phyloP scores from a whole-genome alignment of 2,113 vertebrate genomes.

The Thamnophis sirtalis region DNA sequence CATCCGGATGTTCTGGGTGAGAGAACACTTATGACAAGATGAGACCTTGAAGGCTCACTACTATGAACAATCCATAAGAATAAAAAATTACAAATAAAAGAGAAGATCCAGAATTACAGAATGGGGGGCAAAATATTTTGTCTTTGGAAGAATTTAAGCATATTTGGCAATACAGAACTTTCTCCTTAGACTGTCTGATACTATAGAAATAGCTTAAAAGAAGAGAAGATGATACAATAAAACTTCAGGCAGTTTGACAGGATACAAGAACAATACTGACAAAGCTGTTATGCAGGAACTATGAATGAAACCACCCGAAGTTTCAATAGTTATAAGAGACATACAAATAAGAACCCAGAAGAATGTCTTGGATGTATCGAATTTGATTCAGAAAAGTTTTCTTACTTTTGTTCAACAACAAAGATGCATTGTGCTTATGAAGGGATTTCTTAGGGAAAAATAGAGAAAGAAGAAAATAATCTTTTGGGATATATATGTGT shows the following conservation, averaged over 20 bases:
- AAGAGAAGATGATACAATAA: background rate
- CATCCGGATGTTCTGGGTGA: background rate
- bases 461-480: no score
- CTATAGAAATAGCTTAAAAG: background rate
- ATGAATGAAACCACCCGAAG: background rate
- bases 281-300: background rate
- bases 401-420: background rate
- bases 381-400: background rate
- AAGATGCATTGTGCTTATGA: no score
- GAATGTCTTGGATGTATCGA: background rate
- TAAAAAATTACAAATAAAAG: background rate
- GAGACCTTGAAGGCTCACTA: background rate
- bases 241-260: background rate
- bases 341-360: background rate
- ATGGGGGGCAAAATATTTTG: background rate
- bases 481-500: no score
- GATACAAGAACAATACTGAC: no score
- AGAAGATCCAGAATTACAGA: background rate
- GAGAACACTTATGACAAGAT: background rate
- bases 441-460: no score
- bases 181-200: background rate
- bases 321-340: background rate
- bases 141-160: background rate
- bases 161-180: background rate
- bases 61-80: background rate